Base-by-base conservation (phyloP, 2,888 invertebrate genomes). In the Dinocampus coccinellae region DNA sequence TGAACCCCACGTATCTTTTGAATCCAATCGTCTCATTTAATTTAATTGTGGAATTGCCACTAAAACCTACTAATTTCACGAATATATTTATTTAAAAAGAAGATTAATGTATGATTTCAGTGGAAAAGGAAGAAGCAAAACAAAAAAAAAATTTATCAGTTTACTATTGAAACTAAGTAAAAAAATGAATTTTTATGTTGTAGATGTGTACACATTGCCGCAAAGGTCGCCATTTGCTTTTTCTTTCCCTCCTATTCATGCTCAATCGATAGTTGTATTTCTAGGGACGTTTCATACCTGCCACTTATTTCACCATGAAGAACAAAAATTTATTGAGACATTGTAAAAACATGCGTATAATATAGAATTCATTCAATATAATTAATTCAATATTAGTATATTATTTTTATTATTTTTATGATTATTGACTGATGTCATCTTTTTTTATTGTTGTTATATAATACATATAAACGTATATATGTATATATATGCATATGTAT, bases 1-100 rank as follows among this genome's bases (percentile, higher is more conserved):
- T 60, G 87, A 84, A 42, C 83, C 84, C 83, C 84, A 86, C 39
- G 80, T 72, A 67, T 87, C 87, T 39, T 83, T 84, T 34, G 79
- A 74, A 47, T 85, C 84, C 75, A 85, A 78, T 75, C 83, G 83
- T 76, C 85, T 79, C 86, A 86, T 86, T 74, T 75, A n/a, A 33
- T 34, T 29, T 58, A n/a, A 47, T 47, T 47, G 16, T n/a, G 16
- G 16, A 20, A 16, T 29, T 4, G 3, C 7, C 7, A 7, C 3
- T 7, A 4, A 29, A 29, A 4, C 29, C 29, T 29, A 7, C 7
- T 7, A 29, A 29, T 29, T 29, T 7, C 47, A 47, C 47, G 4
- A 7, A 16, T 16, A 47, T 16, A 16, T 47, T 3, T 16, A 1
- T 47, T 1, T n/a, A 7, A n/a, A 16, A 47, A 16, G 2, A 16